phyloP scores from a whole-genome alignment of 35 echinoderm and acorn worm species.

The Holothuria glaberrima region DNA sequence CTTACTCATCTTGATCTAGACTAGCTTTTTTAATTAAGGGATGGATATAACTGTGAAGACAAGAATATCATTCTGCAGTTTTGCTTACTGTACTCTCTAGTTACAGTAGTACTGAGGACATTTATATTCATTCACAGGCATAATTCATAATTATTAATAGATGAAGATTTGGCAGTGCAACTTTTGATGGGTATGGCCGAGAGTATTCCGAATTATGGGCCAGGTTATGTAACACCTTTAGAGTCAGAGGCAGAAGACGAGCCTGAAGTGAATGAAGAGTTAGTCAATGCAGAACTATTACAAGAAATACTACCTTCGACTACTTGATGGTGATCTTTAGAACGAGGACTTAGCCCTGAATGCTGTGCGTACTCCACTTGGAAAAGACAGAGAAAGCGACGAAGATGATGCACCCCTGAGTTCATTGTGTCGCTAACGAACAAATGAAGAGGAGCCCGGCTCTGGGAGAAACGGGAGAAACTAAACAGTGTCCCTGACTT shows the following conservation, averaged over 20 bases:
- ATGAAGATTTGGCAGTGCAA: constrained; percentile 7
- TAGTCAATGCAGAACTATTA: background rate
- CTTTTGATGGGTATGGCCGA: constrained; percentile 5
- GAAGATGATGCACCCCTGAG: background rate
- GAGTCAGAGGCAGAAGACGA: background rate
- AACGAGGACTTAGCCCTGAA: no score
- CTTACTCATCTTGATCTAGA: no score
- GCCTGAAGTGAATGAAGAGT: background rate
- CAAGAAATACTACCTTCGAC: background rate
- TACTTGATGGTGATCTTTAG: background rate
- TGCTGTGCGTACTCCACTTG: no score
- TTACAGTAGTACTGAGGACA: background rate
- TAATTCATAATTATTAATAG: background rate
- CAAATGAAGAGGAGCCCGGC: no score
- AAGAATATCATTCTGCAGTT: background rate
- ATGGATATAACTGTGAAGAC: background rate
- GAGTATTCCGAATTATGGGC: background rate
- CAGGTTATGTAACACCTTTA: background rate
- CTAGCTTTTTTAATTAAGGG: background rate
- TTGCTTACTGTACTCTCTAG: background rate
- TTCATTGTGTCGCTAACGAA: background rate
- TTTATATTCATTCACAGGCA: background rate
- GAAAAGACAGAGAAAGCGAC: background rate
- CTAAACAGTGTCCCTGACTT: background rate
- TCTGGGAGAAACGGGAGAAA: constrained; percentile 7